Evolutionary conservation across 2,888 invertebrate genomes (phyloP).

Genomic region (Morpho deidamia): DNA sequence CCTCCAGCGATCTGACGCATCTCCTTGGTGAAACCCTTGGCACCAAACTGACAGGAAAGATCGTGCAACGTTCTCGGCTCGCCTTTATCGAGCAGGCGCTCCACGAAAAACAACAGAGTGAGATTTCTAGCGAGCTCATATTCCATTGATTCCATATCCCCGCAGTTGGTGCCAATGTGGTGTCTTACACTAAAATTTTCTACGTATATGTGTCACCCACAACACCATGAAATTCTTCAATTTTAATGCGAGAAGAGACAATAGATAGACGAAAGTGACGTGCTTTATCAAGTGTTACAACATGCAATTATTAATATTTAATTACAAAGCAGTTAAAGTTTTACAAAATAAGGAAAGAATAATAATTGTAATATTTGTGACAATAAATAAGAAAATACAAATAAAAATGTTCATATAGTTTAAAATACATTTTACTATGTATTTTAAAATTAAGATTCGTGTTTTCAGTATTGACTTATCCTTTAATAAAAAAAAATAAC

Average conservation of each 20-base stretch:
- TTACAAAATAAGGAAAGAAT: too few relatives aligned
- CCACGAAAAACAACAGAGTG: constrained; percentile 98
- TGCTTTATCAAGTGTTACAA: constrained; percentile 36
- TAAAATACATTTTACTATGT: too few relatives aligned
- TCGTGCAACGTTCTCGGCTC: constrained; percentile 97
- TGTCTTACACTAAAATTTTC: constrained; percentile 72
- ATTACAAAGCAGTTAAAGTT: not conserved
- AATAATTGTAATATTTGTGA: too few relatives aligned
- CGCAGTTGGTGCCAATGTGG: constrained; percentile 75
- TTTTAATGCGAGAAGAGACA: constrained; percentile 54
- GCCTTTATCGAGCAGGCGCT: constrained; percentile 97
- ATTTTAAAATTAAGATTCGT: too few relatives aligned
- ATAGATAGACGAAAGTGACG: constrained; percentile 51
- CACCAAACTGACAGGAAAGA: constrained; percentile 99
- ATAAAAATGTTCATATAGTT: too few relatives aligned
- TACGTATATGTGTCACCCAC: constrained; percentile 78
- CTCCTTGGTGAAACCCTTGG: constrained; percentile 99
- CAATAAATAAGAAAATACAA: too few relatives aligned
- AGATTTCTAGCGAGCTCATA: constrained; percentile 96
- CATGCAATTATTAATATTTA: not conserved
- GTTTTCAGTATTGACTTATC: too few relatives aligned
- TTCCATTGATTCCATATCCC: constrained; percentile 93
- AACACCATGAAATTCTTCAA: constrained; percentile 76
- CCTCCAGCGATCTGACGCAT: constrained; percentile 98
- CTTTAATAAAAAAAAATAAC: too few relatives aligned